Evolutionary conservation across 37 sponge, comb jelly and placozoan genomes (phyloP).

Genomic region (Ianthella basta): DNA sequence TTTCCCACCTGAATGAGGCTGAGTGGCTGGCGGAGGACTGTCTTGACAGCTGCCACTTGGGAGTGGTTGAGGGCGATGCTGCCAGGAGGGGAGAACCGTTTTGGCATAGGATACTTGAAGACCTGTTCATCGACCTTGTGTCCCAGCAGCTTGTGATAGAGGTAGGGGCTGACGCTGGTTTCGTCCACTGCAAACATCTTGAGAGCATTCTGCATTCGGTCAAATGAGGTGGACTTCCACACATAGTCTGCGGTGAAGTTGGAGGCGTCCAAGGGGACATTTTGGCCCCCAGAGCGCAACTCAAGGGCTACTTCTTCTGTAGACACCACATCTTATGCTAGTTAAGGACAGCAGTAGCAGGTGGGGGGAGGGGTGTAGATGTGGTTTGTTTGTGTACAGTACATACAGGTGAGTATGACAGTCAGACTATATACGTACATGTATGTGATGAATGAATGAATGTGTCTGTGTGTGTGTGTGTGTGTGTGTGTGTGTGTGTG

Average conservation of each 20-base stretch:
- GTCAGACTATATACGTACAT: too few species aligned
- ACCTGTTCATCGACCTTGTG: constrained; percentile 82
- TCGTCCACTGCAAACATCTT: constrained; percentile 98
- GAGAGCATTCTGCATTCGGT: constrained; percentile 93
- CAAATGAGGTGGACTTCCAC: constrained; percentile 98
- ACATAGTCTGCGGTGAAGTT: constrained; percentile 95
- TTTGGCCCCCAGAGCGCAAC: constrained; percentile 62
- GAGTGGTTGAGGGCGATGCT: constrained; percentile 90
- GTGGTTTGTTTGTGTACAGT: too few species aligned
- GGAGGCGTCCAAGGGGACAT: constrained; percentile 63
- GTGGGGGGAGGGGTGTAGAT: too few species aligned
- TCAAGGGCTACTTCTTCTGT: constrained; percentile 95
- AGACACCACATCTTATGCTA: constrained; percentile 34
- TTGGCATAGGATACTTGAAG: constrained; percentile 67
- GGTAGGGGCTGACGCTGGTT: constrained; percentile 88
- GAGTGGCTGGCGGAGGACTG: constrained; percentile 91
- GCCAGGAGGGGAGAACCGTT: constrained; percentile 89
- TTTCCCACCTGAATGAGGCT: constrained; percentile 84
- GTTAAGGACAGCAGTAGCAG: too few species aligned
- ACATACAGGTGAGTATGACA: too few species aligned
- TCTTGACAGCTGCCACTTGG: constrained; percentile 92
- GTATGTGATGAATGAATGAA: too few species aligned
- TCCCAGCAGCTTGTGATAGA: constrained; percentile 96
- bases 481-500: too few species aligned
- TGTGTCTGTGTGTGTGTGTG: too few species aligned